Conservation (phyloP, 2,113 vertebrate species). For the Silurus meridionalis region DNA sequence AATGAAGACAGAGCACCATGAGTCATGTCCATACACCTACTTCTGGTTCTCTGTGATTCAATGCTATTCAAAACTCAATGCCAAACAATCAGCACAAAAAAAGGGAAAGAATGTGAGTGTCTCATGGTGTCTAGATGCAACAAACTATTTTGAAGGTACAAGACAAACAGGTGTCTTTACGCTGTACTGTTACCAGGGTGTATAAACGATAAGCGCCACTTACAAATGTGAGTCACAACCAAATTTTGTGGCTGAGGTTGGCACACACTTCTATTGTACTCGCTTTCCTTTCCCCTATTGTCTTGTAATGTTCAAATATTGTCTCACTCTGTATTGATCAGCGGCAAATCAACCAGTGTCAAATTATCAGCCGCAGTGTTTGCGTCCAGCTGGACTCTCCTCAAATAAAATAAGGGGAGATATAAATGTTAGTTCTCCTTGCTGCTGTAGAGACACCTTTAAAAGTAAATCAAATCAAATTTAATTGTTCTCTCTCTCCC, state of each 20-base stretch:
- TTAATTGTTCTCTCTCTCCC: no score
- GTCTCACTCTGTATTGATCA: constrained; percentile 12
- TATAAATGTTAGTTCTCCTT: not conserved
- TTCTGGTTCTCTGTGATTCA: constrained; percentile 42
- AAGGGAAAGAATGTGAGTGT: constrained; percentile 13
- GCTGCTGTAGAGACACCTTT: not conserved
- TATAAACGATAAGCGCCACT: not conserved
- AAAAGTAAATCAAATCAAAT: not conserved
- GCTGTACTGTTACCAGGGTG: not conserved
- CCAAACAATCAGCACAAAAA: constrained; percentile 37
- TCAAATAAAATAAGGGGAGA: not conserved
- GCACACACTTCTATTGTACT: not conserved
- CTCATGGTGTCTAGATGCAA: constrained; percentile 5
- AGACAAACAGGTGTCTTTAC: not conserved
- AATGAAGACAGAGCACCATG: constrained; percentile 28
- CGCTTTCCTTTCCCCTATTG: not conserved
- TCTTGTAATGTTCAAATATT: constrained; percentile 31
- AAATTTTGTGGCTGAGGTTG: not conserved
- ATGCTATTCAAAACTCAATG: constrained; percentile 44
- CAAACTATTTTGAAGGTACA: not conserved
- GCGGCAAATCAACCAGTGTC: not conserved
- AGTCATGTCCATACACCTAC: constrained; percentile 56
- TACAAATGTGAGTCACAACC: not conserved
- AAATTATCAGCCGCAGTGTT: not conserved
- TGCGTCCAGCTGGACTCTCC: not conserved